These are phyloP conservation scores for Chloroclystis v-ata DNA, from an alignment of 2,888 invertebrate species.

Conservation along the genomic window DNA sequence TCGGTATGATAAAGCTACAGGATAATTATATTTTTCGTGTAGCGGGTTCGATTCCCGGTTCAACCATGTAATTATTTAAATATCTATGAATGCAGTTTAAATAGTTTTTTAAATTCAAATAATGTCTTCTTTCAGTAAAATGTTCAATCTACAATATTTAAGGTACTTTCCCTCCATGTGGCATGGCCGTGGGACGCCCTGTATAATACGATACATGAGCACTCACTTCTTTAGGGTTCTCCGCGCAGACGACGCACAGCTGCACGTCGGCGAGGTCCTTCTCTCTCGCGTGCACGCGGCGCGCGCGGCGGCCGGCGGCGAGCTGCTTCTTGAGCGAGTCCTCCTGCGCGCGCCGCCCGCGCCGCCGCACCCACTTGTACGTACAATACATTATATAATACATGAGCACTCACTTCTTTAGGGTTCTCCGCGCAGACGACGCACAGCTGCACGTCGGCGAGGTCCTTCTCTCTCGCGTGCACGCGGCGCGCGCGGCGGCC, in stretches of 20 bases:
- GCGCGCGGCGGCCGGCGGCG: conserved; percentile 81
- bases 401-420: conserved; percentile 83
- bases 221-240: conserved; percentile 87
- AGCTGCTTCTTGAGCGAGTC: conserved; percentile 79
- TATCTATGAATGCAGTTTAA: too few species aligned
- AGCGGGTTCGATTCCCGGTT: too few species aligned
- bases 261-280: conserved; percentile 81
- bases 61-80: too few species aligned
- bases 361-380: conserved; percentile 70
- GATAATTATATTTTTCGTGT: too few species aligned
- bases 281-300: conserved; percentile 81
- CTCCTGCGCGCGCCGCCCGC: conserved; percentile 73
- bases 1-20: too few species aligned
- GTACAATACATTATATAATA: too few species aligned
- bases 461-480: conserved; percentile 79
- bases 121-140: too few species aligned
- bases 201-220: too few species aligned
- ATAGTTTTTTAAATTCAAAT: too few species aligned
- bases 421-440: conserved; percentile 92
- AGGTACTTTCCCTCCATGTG: too few species aligned
- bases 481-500: conserved; percentile 82
- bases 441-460: conserved; percentile 83
- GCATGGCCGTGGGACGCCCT: too few species aligned
- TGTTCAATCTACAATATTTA: too few species aligned
- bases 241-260: conserved; percentile 90